Evolutionary conservation across 2,888 invertebrate species (phyloP), one percentile per base, ranked within the genome.

Genomic region (Lepidonotus clava): DNA sequence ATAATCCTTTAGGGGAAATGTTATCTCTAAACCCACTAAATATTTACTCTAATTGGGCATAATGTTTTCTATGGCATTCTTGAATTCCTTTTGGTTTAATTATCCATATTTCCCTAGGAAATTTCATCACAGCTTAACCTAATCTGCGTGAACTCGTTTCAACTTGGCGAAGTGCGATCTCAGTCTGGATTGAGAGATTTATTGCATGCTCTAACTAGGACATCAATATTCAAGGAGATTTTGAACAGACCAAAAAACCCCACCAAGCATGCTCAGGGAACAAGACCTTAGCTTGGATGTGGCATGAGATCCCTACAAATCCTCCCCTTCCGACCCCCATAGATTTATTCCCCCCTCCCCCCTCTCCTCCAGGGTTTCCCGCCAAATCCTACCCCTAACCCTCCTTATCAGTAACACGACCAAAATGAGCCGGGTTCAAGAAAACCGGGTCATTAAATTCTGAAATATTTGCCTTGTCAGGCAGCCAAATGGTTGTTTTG

Each of bases 401-500:
- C 28, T 28, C 21, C 4, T 32, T 28, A 1, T 1, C 28, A 53
- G 24, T 32, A 61, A 61, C 28, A 61, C 61, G 61, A 5, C 28
- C 1, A 61, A 61, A 61, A 28, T 5, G 28, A 61, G 56, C n/a
- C 11, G 28, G 28, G 24, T 18, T 32, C 61, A 61, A 11, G 24
- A 61, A 61, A 61, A 61, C 24, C 61, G 11, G 28, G 24, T 24
- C 61, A 61, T 61, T 61, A 61, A 61, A 4, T 61, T 61, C 1
- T 61, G 61, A 61, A 61, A 61, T 61, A 61, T 61, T 61, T 61
- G 61, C 61, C 61, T 61, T 61, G 61, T 61, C 61, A 61, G 24
- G 2, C 61, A 2, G 61, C 61, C 61, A 61, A 61, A 61, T 61
- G 61, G 61, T 61, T 61, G 61, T 61, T 61, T 61, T 61, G 28